These are phyloP conservation scores for Gymnocheta viridis DNA, from an alignment of 2,888 invertebrate species.

Conservation along the genomic window DNA sequence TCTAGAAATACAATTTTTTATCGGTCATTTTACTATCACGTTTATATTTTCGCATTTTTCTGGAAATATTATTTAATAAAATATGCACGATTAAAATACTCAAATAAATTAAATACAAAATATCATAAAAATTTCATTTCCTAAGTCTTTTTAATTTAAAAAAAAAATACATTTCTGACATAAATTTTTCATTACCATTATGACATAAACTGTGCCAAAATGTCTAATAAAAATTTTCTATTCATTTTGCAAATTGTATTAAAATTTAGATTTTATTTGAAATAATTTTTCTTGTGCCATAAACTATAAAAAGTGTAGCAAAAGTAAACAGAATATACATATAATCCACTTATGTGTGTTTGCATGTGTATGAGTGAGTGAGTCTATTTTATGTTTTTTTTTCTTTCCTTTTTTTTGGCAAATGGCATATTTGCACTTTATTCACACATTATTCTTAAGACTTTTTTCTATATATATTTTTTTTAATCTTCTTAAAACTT, in stretches of 20 bases:
- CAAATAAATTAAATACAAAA: constrained; percentile 5
- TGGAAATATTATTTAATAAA: background rate
- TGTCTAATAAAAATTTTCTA: constrained; percentile 3
- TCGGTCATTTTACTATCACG: no score
- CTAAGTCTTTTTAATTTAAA: background rate
- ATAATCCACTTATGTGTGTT: background rate
- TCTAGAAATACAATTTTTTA: no score
- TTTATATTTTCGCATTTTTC: no score
- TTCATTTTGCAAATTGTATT: constrained; percentile 36
- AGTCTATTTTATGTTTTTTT: background rate
- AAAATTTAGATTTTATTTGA: constrained; percentile 32
- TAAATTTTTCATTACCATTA: constrained; percentile 21
- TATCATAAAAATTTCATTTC: constrained; percentile 6
- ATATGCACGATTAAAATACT: background rate
- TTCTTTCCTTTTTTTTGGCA: constrained; percentile 29
- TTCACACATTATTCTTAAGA: constrained; percentile 31
- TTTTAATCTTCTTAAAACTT: background rate
- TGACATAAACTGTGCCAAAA: constrained; percentile 33
- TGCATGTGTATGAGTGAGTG: no score
- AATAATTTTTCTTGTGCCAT: constrained; percentile 26
- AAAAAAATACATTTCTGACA: background rate
- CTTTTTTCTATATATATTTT: background rate
- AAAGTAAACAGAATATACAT: background rate
- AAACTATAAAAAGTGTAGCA: constrained; percentile 21
- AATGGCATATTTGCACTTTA: constrained; percentile 18